phyloP scores from a whole-genome alignment of 2,888 invertebrate genomes.

The Chrysolina haemoptera region DNA sequence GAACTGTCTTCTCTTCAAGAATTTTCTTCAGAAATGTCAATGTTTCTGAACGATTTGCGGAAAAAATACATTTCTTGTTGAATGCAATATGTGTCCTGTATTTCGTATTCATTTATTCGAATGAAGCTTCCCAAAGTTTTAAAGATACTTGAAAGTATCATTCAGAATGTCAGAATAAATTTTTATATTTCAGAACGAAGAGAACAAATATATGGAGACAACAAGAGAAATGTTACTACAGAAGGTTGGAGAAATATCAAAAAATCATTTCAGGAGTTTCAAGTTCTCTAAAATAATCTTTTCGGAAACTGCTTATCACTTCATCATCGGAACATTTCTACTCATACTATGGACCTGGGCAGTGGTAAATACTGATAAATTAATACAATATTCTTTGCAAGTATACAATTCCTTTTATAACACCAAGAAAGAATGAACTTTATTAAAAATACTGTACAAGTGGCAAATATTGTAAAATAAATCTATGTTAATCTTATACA shows the following conservation, averaged over 20 bases:
- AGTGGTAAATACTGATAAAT: constrained; percentile 37
- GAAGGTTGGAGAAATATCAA: constrained; percentile 30
- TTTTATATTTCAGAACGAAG: constrained; percentile 34
- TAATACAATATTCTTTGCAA: constrained; percentile 31
- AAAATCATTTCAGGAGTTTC: background rate
- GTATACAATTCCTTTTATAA: constrained; percentile 35
- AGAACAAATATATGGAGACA: constrained; percentile 20
- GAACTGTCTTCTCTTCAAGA: too few species aligned
- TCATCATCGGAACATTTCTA: constrained; percentile 32
- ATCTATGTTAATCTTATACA: too few species aligned
- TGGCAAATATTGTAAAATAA: background rate
- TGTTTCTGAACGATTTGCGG: too few species aligned
- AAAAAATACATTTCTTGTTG: too few species aligned
- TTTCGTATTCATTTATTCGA: too few species aligned
- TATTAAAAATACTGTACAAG: constrained; percentile 19
- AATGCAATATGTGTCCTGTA: too few species aligned
- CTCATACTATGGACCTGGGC: constrained; percentile 39
- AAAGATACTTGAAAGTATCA: background rate
- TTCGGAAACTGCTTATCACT: constrained; percentile 22
- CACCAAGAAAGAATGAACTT: constrained; percentile 33
- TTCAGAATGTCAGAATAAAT: background rate
- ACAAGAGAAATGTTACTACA: constrained; percentile 11
- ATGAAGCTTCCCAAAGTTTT: too few species aligned
- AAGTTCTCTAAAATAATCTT: constrained; percentile 27
- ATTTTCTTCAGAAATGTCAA: too few species aligned